Base-by-base conservation (phyloP, 2,113 vertebrate species). In the Tachycineta bicolor region DNA sequence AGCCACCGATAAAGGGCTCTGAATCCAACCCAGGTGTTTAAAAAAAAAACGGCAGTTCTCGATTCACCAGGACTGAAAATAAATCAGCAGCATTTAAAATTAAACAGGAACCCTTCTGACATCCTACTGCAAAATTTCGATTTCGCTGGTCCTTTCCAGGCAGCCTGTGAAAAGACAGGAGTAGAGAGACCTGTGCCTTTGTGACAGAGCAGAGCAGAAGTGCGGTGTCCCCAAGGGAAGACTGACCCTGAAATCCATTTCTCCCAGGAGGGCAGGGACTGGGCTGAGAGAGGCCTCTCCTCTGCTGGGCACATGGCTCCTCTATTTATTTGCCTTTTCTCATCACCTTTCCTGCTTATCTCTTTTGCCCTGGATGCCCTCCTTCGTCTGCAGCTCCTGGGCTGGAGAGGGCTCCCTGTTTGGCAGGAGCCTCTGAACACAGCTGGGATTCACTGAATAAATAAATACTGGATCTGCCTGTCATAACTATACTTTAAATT, bases 401-500 rank as follows among this genome's bases (percentile, higher is more conserved):
- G 70, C 81, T 83, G 26, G 44, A 55, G 93, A 59, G 75, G 69
- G 88, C 59, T 25, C 77, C 76, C 25, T 5, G 52, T 93, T 87
- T 3, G 1, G 79, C 71, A 70, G 90, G 75, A 93, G 75, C 16
- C 94, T 95, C 88, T 84, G 86, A 92, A 59, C 94, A 84, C 94
- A 89, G 90, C 92, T 81, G 83, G 88, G 92, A 94, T 93, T 93
- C 90, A 55, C n/a, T 24, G 90, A 93, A 96, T 77, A 96, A 93
- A 94, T 88, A 95, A 96, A 74, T 92, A 95, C 80, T 59, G 68
- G 83, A 95, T 96, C 90, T 82, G 65, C 93, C 88, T 50, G 1
- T 97, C 94, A 93, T 93, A 94, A 92, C 90, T 96, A 47, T 90
- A 73, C 86, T 96, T 96, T 44, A 95, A 95, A 97, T 97, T 96